Evolutionary conservation across 2,888 invertebrate species (phyloP), one percentile per base, ranked within the genome.

Genomic region (Cecidostiba fungosa): DNA sequence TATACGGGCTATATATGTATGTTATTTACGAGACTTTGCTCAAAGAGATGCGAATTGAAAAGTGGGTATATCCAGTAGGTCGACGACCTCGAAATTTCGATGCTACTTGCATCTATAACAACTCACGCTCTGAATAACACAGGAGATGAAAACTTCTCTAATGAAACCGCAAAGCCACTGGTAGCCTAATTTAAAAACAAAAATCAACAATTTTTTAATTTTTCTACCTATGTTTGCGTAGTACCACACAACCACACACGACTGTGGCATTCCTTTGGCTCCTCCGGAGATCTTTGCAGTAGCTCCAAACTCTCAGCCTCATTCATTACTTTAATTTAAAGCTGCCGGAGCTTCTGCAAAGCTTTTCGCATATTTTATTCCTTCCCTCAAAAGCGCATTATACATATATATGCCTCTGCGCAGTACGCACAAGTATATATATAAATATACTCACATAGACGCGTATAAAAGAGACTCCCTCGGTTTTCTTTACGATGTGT

Each of bases 241-340:
- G 6, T 6, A 0, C 4, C 54, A 54, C 19, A 2, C 16, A 43
- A 1, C 16, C 14, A 47, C 12, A 1, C 3, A 59, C 8, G 23
- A 6, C 23, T 8, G 54, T 1, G 23, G 54, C 54, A 59, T 59
- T 10, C 54, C 54, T 59, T 50, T 50, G 50, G 50, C n/a, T 59
- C 54, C 4, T 19, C 4, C 23, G n/a, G 16, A 59, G 43, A 59
- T 59, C 54, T n/a, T 59, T 59, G 54, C n/a, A 23, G 54, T 2
- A 23, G 54, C 54, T 23, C 19, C 19, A 59, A 59, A 59, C 8
- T 59, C 8, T 59, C 54, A 8, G 54, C 23, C n/a, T 59, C 54
- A 59, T 59, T 59, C 54, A 59, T 59, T 59, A n/a, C 23, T 59
- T 59, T 59, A 59, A 59, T 59, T 59, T 59, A n/a, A 59, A 59